phyloP scores from a whole-genome alignment of 2,797 vertebrate genomes.

The Staurois parvus region DNA sequence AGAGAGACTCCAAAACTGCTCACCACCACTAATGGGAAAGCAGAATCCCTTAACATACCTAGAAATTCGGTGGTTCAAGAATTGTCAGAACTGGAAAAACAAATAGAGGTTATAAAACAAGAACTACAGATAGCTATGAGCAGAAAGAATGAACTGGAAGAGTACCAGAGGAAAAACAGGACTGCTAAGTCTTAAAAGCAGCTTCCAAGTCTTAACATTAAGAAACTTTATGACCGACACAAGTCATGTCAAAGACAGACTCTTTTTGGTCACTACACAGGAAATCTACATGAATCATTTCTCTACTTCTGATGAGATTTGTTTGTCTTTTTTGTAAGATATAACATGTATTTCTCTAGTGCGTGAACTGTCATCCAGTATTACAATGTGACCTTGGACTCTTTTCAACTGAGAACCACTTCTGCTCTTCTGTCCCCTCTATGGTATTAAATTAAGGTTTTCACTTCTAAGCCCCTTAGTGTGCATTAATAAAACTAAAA shows the following conservation, averaged over 20 bases:
- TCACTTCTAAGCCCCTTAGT: conserved; percentile 72
- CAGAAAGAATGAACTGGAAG: conserved; percentile 93
- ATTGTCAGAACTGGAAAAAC: conserved; percentile 90
- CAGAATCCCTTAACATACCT: conserved; percentile 78
- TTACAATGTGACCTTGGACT: conserved; percentile 50
- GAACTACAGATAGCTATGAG: conserved; percentile 92
- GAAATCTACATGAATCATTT: conserved; percentile 58
- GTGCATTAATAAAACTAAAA: conserved; percentile 68
- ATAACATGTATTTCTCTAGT: conserved; percentile 61
- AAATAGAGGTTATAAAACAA: conserved; percentile 92
- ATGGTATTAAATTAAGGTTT: conserved; percentile 65
- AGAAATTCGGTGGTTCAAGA: conserved; percentile 87
- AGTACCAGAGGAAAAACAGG: conserved; percentile 85
- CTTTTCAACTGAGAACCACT: conserved; percentile 34
- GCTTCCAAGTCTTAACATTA: conserved; percentile 13
- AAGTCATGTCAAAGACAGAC: conserved; percentile 63
- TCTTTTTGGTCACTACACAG: conserved; percentile 51
- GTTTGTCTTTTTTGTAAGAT: conserved; percentile 63
- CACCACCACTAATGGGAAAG: conserved; percentile 86
- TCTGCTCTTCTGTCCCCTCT: conserved; percentile 59
- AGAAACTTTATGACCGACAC: conserved; percentile 68
- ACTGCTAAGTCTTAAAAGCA: conserved; percentile 73
- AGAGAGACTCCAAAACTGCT: conserved; percentile 79
- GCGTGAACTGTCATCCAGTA: conserved; percentile 58
- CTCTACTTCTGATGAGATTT: conserved; percentile 59